Conservation (phyloP, 2,888 invertebrate genomes). For the Zygaena filipendulae region DNA sequence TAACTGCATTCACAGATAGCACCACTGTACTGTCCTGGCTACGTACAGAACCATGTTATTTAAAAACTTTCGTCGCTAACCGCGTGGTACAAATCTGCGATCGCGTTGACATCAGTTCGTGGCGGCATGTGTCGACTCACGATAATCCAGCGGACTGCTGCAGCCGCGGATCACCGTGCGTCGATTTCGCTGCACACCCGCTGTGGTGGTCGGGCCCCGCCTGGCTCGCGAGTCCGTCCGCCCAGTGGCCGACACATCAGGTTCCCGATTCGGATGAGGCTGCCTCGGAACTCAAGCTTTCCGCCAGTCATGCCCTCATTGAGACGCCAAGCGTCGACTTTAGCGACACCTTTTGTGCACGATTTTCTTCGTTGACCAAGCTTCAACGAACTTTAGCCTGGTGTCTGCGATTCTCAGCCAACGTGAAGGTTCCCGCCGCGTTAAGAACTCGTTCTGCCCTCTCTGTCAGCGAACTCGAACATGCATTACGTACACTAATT, state of each 20-base stretch:
- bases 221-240: too few relatives aligned
- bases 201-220: neutral
- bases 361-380: neutral
- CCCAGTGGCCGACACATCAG: too few relatives aligned
- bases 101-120: neutral
- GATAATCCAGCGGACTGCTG: conserved; percentile 1
- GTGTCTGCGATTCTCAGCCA: neutral
- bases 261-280: too few relatives aligned
- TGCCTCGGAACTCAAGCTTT: too few relatives aligned
- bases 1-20: conserved; percentile 1
- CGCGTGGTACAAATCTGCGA: neutral
- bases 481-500: neutral
- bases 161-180: neutral
- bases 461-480: neutral
- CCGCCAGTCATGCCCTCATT: too few relatives aligned
- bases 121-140: conserved; percentile 1
- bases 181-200: neutral
- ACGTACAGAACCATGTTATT: neutral
- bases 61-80: neutral
- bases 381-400: neutral
- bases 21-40: neutral
- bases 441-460: neutral
- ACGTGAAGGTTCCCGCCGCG: neutral
- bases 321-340: too few relatives aligned
- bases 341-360: neutral